phyloP scores from a whole-genome alignment of 2,113 vertebrate species.

The Marcusenius ussheri region DNA sequence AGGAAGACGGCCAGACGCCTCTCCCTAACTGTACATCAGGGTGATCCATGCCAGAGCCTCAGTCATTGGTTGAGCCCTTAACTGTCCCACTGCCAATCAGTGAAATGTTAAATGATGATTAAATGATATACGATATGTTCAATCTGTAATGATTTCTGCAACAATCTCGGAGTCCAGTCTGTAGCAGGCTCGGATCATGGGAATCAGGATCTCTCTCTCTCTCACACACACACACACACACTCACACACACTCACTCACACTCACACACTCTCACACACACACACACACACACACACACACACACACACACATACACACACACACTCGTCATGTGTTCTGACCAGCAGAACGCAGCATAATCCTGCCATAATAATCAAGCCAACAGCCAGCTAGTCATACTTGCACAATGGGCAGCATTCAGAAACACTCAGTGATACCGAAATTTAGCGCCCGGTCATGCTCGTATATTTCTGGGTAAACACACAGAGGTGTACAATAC shows the following conservation, averaged over 20 bases:
- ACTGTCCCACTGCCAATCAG: background rate
- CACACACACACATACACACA: background rate
- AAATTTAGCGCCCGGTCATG: background rate
- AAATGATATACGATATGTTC: background rate
- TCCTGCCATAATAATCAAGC: slow-evolving; percentile 45
- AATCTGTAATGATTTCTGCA: background rate
- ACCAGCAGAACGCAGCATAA: slow-evolving; percentile 2
- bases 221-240: background rate
- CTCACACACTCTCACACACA: background rate
- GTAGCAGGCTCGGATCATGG: background rate
- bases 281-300: background rate
- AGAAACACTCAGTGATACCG: background rate
- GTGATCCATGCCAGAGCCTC: background rate
- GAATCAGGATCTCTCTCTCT: background rate
- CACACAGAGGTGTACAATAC: background rate
- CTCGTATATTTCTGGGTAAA: background rate
- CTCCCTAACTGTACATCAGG: background rate
- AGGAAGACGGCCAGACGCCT: background rate
- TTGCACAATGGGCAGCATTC: background rate
- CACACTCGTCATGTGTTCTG: background rate
- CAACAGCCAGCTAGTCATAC: background rate
- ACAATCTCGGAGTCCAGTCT: background rate
- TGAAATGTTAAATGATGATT: background rate
- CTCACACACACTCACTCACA: background rate
- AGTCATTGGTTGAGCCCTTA: background rate